These are phyloP conservation scores for Dynastes grantii DNA, from an alignment of 2,888 invertebrate genomes.

Conservation along the genomic window DNA sequence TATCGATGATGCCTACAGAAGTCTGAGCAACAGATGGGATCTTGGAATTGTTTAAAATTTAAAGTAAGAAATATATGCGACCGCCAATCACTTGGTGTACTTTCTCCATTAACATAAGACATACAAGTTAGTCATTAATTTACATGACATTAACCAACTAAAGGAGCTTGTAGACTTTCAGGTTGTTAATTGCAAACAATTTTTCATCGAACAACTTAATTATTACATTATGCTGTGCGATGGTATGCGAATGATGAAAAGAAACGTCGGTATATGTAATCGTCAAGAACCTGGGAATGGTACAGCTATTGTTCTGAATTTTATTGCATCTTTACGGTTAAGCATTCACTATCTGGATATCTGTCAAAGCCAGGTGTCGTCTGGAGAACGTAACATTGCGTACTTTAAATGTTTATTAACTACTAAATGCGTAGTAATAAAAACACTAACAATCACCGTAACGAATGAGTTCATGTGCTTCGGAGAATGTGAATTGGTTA, in stretches of 20 bases:
- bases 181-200: not conserved
- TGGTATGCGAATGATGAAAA: too few species aligned
- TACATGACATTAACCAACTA: not conserved
- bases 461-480: too few species aligned
- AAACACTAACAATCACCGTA: not conserved
- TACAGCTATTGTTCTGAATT: slow-evolving; percentile 29
- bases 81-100: too few species aligned
- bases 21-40: too few species aligned
- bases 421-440: not conserved
- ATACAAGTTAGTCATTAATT: not conserved
- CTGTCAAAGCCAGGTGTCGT: slow-evolving; percentile 7
- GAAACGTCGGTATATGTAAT: too few species aligned
- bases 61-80: too few species aligned
- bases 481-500: too few species aligned
- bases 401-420: too few species aligned
- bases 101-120: not conserved
- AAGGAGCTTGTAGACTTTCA: slow-evolving; percentile 5
- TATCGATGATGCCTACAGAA: too few species aligned
- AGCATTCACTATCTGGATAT: slow-evolving; percentile 7
- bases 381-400: too few species aligned
- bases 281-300: too few species aligned
- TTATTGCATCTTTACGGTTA: slow-evolving; percentile 10
- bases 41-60: too few species aligned
- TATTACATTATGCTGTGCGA: not conserved
- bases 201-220: slow-evolving; percentile 6